Evolutionary conservation across 2,113 vertebrate species (phyloP), one percentile per base, ranked within the genome.

Genomic region (Neopipo cinnamomea): DNA sequence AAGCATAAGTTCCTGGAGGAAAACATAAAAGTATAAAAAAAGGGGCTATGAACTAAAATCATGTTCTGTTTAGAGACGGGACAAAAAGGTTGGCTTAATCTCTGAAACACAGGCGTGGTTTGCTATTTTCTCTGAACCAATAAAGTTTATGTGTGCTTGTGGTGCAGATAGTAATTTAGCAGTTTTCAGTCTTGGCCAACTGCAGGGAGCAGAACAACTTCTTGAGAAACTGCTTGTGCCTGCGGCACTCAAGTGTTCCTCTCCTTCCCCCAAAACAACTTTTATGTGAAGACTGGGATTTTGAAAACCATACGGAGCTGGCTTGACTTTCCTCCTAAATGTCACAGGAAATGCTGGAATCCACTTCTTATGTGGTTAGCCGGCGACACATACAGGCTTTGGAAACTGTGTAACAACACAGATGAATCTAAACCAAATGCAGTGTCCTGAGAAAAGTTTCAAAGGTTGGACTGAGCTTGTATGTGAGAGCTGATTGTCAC

Each of bases 211-310:
- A 83, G 89, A 85, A 44, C 50, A 67, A 62, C 39, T 83, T 85
- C 39, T 82, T 76, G 74, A 85, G 91, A 91, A 96, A 91, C 28
- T 58, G 30, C 18, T 94, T 88, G 46, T 66, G 46, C 85, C 88
- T 66, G 71, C 0, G 4, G 78, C 79, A 35, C 42, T 85, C 44
- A 44, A 94, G 31, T 73, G 58, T 89, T 95, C 53, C 42, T 72
- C 50, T 90, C 6, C 42, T 93, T 95, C 82, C 78, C 71, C 66
- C 13, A 82, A 96, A 95, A 79, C 91, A 94, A 77, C 74, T 95
- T 96, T 94, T 91, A 93, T 96, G 59, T 91, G 95, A 82, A 77
- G 67, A 88, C 33, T 96, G 93, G 67, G 93, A 91, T 93, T 96
- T 91, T 91, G 66, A 77, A 96, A 96, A 80, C 62, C 85, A 83